Evolutionary conservation across 2,888 invertebrate species (phyloP).

Genomic region (Nesidiocoris tenuis): DNA sequence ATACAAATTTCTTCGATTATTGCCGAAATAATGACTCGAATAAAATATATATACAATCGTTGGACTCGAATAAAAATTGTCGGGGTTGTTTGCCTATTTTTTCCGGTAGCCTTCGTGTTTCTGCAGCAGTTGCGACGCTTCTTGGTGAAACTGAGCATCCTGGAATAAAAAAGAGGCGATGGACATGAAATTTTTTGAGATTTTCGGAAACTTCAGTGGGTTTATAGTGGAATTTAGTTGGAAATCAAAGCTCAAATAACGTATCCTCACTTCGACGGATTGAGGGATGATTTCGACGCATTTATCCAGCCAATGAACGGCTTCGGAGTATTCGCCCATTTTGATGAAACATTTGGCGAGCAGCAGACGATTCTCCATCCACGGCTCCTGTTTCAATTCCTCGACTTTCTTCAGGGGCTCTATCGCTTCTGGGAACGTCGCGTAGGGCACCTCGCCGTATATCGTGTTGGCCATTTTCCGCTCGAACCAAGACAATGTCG

Average conservation of each 20-base stretch:
- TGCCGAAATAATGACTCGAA: not conserved
- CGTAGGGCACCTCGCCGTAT: conserved; percentile 64
- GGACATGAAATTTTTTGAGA: too few species aligned
- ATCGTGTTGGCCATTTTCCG: conserved; percentile 65
- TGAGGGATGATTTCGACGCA: conserved; percentile 48
- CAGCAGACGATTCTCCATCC: conserved; percentile 62
- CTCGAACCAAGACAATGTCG: conserved; percentile 65
- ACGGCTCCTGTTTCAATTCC: conserved; percentile 57
- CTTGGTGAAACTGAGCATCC: not conserved
- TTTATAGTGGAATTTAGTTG: not conserved
- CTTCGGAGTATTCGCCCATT: conserved; percentile 57
- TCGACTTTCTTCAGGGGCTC: conserved; percentile 60
- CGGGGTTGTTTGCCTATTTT: not conserved
- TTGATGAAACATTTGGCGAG: conserved; percentile 58
- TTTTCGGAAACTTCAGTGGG: too few species aligned
- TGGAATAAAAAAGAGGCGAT: not conserved
- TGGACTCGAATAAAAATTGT: not conserved
- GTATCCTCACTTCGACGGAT: conserved; percentile 50
- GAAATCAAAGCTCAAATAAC: not conserved
- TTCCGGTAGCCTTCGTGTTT: conserved; percentile 6
- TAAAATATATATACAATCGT: conserved; percentile 4
- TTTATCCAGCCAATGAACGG: conserved; percentile 58
- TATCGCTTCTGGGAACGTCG: conserved; percentile 65
- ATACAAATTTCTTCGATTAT: not conserved
- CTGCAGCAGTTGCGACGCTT: not conserved